Evolutionary conservation across 2,113 vertebrate genomes (phyloP).

Genomic region (Pongo pygmaeus): DNA sequence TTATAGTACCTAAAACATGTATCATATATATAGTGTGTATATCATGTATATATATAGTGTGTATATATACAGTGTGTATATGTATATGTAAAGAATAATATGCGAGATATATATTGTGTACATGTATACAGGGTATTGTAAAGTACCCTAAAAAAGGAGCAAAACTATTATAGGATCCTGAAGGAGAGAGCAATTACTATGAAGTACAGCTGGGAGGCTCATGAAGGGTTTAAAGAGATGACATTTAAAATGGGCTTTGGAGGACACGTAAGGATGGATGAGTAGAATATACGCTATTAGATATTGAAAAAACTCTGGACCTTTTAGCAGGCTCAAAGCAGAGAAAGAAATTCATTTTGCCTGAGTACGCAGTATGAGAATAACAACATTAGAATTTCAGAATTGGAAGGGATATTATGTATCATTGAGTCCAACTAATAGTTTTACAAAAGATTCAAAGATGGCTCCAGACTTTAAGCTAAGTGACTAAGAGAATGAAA

Average conservation of each 20-base stretch:
- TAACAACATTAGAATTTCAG: slow-evolving; percentile 37
- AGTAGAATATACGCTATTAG: neutral
- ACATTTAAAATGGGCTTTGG: slow-evolving; percentile 9
- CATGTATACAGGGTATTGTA: neutral
- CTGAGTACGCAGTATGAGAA: neutral
- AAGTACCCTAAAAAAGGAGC: neutral
- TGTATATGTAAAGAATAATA: neutral
- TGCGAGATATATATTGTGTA: neutral
- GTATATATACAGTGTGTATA: neutral
- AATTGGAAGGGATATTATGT: neutral
- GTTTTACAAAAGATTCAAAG: slow-evolving; percentile 41
- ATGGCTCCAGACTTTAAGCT: neutral
- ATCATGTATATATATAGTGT: neutral
- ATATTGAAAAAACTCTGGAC: slow-evolving; percentile 24
- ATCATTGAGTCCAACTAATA: neutral
- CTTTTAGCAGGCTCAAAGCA: neutral
- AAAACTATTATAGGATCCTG: neutral
- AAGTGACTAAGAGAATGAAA: neutral
- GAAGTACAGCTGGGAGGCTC: neutral
- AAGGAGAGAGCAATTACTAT: slow-evolving; percentile 7
- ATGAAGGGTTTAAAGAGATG: slow-evolving; percentile 19
- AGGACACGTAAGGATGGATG: neutral
- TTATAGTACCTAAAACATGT: neutral
- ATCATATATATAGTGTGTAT: neutral
- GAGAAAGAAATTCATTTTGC: neutral